phyloP scores from a whole-genome alignment of 1,140 invertebrate genomes.

The Drosophila mauritiana region DNA sequence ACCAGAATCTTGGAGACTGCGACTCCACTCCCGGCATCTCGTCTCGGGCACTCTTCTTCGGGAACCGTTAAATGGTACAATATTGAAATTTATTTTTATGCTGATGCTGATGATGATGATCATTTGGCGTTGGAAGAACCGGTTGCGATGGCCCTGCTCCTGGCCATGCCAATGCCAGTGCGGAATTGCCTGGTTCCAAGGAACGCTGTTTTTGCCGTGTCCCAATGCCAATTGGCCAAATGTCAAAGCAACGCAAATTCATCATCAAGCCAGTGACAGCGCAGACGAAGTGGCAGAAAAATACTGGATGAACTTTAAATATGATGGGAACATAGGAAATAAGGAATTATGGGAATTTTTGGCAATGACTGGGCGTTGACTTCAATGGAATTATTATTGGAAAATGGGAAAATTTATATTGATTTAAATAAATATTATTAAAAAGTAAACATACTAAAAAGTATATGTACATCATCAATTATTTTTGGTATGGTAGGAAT shows the following conservation, averaged over 20 bases:
- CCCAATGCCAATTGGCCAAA: conserved; percentile 65
- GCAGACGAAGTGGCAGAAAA: conserved; percentile 10
- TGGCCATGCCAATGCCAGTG: conserved; percentile 33
- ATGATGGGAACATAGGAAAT: conserved; percentile 11
- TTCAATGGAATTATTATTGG: too few species aligned
- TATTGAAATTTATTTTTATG: conserved; percentile 79
- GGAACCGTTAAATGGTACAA: conserved; percentile 78
- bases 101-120: conserved; percentile 59
- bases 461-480: too few species aligned
- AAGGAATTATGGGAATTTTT: conserved; percentile 1
- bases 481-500: too few species aligned
- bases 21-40: not conserved
- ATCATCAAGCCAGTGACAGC: conserved; percentile 53
- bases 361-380: too few species aligned
- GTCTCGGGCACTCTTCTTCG: conserved; percentile 14
- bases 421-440: too few species aligned
- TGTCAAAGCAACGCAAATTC: conserved; percentile 57
- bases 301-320: conserved; percentile 35
- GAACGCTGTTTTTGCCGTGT: conserved; percentile 24
- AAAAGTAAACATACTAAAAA: too few species aligned
- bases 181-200: conserved; percentile 1
- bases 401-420: too few species aligned
- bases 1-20: not conserved
- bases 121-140: conserved; percentile 54
- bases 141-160: conserved; percentile 40